Percentiles rank a stretch among this genome's conserved stretches.
phyloP scores from a whole-genome alignment of 2,113 vertebrate genomes.

The Ctenomys sociabilis region DNA sequence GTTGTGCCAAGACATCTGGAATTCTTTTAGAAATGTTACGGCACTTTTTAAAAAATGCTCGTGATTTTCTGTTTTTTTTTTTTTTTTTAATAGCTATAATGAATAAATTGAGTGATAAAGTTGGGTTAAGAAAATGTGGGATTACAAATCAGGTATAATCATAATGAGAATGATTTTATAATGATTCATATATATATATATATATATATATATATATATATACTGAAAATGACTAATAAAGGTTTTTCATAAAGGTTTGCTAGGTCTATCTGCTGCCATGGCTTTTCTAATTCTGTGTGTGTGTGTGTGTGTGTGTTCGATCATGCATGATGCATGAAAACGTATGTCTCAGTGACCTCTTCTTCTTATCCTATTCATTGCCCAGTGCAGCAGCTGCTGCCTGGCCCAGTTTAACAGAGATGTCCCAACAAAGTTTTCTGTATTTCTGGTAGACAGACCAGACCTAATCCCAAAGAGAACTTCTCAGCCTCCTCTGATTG shows the following conservation, averaged over 20 bases:
- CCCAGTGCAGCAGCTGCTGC: background rate
- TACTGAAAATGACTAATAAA: background rate
- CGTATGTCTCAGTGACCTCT: background rate
- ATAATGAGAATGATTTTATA: background rate
- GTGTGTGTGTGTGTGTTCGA: background rate
- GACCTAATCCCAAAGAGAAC: background rate
- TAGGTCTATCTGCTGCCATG: background rate
- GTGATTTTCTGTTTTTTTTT: background rate
- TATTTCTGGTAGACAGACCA: background rate
- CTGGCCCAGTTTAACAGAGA: background rate
- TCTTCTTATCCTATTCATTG: background rate
- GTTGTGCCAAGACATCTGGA: background rate
- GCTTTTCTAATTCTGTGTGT: background rate
- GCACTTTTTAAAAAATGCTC: background rate
- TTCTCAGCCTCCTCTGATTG: background rate
- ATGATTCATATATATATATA: background rate
- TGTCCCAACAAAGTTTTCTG: background rate
- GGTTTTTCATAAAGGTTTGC: background rate
- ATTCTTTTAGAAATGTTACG: background rate
- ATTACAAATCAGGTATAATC: conserved; percentile 10
- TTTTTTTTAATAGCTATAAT: conserved; percentile 32
- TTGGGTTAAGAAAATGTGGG: background rate
- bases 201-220: background rate
- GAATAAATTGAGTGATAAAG: conserved; percentile 6
- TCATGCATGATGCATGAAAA: accelerated